Evolutionary conservation across 1,140 invertebrate genomes (phyloP), one percentile per base, ranked within the genome.

Genomic region (Streblospio benedicti): DNA sequence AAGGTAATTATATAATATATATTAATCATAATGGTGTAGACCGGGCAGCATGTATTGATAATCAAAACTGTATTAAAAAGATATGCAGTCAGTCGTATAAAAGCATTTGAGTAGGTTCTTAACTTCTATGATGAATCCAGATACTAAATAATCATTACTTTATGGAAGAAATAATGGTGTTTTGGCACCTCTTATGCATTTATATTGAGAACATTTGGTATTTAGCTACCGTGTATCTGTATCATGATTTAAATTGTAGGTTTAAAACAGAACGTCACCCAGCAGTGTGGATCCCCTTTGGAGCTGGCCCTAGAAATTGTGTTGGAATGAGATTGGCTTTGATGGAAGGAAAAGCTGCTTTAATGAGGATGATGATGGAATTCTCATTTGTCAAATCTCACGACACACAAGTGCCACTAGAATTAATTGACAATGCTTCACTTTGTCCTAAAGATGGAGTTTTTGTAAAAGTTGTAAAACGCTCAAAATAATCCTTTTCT

Each of bases 321-420:
- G 81, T 85, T 47, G 84, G 83, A 76, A 78, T 76, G 79, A 69
- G 79, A 20, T 80, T 84, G 61, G 83, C 79, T 1, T 57, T 85
- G 5, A 65, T 87, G 54, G 83, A 87, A 70, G 80, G 82, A 0
- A 88, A 88, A 74, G 67, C 87, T 54, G 84, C 83, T 2, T 44
- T 80, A 28, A 71, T 69, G 12, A n/a, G n/a, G n/a, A n/a, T n/a
- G n/a, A n/a, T n/a, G n/a, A n/a, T n/a, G n/a, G n/a, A n/a, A n/a
- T n/a, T n/a, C n/a, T n/a, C n/a, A n/a, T n/a, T n/a, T n/a, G n/a
- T n/a, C n/a, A n/a, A n/a, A n/a, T n/a, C n/a, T n/a, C n/a, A n/a
- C n/a, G n/a, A n/a, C n/a, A n/a, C n/a, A n/a, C n/a, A n/a, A n/a
- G n/a, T n/a, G n/a, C n/a, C n/a, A n/a, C n/a, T n/a, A n/a, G n/a